phyloP scores from a whole-genome alignment of 2,797 vertebrate species.

The Nasua narica region DNA sequence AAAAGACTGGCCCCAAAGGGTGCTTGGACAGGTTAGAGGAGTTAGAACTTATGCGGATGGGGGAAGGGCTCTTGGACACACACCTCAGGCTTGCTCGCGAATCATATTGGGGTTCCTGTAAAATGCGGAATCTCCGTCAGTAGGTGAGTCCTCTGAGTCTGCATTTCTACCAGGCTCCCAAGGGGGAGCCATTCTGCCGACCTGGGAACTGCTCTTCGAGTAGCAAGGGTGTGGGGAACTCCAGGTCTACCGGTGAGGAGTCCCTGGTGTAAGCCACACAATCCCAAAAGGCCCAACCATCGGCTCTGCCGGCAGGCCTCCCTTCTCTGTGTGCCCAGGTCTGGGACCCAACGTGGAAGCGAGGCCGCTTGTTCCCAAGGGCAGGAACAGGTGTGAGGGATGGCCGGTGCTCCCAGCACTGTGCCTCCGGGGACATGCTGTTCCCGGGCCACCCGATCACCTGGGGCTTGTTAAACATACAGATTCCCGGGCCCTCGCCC shows the following conservation, averaged over 20 bases:
- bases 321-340: not conserved
- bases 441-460: conserved; percentile 1
- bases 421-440: not conserved
- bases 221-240: not conserved
- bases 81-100: not conserved
- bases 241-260: not conserved
- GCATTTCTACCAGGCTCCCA: not conserved
- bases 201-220: not conserved
- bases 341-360: not conserved
- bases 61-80: not conserved
- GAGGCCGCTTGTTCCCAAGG: not conserved
- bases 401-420: not conserved
- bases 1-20: not conserved
- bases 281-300: not conserved
- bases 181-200: not conserved
- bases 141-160: not conserved
- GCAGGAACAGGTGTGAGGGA: not conserved
- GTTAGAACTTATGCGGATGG: not conserved
- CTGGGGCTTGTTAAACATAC: not conserved
- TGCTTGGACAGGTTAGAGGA: not conserved
- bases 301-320: not conserved
- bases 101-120: not conserved
- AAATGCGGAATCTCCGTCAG: not conserved
- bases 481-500: not conserved
- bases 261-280: not conserved